Percentiles rank a stretch among this genome's conserved stretches.
Evolutionary conservation across 2,113 vertebrate species (phyloP).

Genomic region (Gobio gobio): DNA sequence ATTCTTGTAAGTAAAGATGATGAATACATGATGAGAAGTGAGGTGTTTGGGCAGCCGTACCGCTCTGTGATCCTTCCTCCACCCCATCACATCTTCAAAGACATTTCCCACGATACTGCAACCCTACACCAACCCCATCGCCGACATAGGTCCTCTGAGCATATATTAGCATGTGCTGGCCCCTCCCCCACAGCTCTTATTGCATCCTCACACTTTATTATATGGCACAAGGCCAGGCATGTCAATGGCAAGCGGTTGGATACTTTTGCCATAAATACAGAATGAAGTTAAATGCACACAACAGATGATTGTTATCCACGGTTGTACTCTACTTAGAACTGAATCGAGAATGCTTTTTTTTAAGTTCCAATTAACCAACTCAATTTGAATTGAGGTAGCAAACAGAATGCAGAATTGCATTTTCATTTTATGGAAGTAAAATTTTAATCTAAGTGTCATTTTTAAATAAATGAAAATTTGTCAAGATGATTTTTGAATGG

Average conservation of each 20-base stretch:
- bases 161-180: constrained; percentile 5
- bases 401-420: neutral
- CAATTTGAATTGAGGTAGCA: neutral
- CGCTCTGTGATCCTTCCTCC: constrained; percentile 30
- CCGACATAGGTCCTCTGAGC: neutral
- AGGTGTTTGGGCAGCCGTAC: constrained; percentile 35
- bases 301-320: neutral
- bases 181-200: neutral
- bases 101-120: constrained; percentile 21
- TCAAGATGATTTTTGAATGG: neutral
- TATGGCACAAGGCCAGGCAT: neutral
- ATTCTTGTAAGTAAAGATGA: constrained; percentile 32
- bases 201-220: neutral
- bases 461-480: neutral
- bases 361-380: neutral
- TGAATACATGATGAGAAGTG: constrained; percentile 47
- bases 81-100: constrained; percentile 40
- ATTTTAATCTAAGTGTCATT: neutral
- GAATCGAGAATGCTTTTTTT: neutral
- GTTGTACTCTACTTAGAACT: too few species aligned
- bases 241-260: neutral
- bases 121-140: neutral
- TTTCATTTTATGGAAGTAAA: neutral
- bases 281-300: neutral
- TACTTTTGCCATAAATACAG: neutral